Percentiles rank a stretch among this genome's conserved stretches.
These are phyloP conservation scores for Cheilosia vulpina DNA, from an alignment of 2,888 invertebrate genomes.

Conservation along the genomic window DNA sequence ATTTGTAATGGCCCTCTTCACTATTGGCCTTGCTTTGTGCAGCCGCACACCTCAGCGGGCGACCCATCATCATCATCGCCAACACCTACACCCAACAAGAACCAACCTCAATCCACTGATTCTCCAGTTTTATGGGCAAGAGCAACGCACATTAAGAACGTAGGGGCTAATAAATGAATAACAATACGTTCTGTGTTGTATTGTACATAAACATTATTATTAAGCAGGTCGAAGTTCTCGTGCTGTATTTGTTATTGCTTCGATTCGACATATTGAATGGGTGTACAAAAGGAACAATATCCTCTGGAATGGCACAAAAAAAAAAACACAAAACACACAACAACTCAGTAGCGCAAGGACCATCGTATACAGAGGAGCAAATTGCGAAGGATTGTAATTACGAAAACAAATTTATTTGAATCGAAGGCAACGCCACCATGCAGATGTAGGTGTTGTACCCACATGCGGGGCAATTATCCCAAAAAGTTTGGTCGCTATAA, in stretches of 20 bases:
- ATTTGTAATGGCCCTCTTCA: slow-evolving; percentile 59
- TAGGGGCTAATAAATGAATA: slow-evolving; percentile 69
- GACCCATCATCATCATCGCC: background rate
- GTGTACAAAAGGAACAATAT: slow-evolving; percentile 52
- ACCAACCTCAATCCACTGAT: slow-evolving; percentile 35
- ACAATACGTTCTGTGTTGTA: slow-evolving; percentile 68
- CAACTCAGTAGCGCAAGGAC: slow-evolving; percentile 15
- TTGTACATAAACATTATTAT: slow-evolving; percentile 71
- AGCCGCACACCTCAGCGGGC: background rate
- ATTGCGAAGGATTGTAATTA: slow-evolving; percentile 54
- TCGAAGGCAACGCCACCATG: slow-evolving; percentile 17
- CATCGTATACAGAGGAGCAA: slow-evolving; percentile 4
- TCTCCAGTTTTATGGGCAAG: slow-evolving; percentile 50
- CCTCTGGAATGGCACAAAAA: slow-evolving; percentile 25
- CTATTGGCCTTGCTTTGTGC: slow-evolving; percentile 14
- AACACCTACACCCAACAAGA: background rate
- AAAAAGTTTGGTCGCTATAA: slow-evolving; percentile 67
- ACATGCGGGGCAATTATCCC: slow-evolving; percentile 66
- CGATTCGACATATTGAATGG: slow-evolving; percentile 69
- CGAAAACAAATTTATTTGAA: slow-evolving; percentile 58
- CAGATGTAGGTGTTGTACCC: slow-evolving; percentile 31
- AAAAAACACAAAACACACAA: background rate
- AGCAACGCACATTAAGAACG: slow-evolving; percentile 61
- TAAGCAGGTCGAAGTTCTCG: slow-evolving; percentile 68
- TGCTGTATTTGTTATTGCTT: slow-evolving; percentile 62